Base-by-base conservation (phyloP, 1,140 invertebrate species). In the Halyomorpha halys region DNA sequence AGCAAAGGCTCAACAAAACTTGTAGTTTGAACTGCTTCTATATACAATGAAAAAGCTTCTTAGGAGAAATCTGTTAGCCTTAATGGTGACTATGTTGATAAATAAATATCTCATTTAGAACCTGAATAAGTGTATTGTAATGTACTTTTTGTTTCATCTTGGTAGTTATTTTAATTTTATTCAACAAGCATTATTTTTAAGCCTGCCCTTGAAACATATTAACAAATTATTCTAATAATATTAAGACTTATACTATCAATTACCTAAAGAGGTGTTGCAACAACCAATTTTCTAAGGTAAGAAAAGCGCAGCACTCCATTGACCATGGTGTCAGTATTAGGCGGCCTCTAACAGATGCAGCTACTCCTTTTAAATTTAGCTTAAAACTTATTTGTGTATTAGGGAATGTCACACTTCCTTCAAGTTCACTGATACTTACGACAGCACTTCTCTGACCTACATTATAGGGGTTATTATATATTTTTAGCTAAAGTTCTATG, bases 261-360 rank as follows among this genome's bases (percentile, higher is more conserved):
- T 39, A 39, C 34, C 34, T 39, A 13, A 39, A 39, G 11, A 39
- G 6, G 11, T 39, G 34, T 39, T 39, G 34, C 9, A 51, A 23
- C n/a, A 63, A 76, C 80, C 82, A 85, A 23, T 78, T 74, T 70
- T 84, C 78, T 79, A 82, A 82, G 59, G 79, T 71, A 18, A 83
- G 68, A 47, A 74, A 77, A 3, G 76, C 64, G 1, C 76, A 77
- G 13, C 79, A 63, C 21, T 74, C 76, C 30, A 79, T 74, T 45
- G 75, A 80, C 78, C 82, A 83, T 4, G 83, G 83, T 69, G 81
- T 82, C 14, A 85, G 66, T 2, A 85, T 62, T 0, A 81, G 69
- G 34, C 23, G 44, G 4, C 53, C 53, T 56, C 23, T 21, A 27
- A 56, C 23, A 27, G 53, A 56, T 11, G 15, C 6, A 27, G 23